Evolutionary conservation across 2,797 vertebrate genomes (phyloP).

Genomic region (Malacoraja senta): DNA sequence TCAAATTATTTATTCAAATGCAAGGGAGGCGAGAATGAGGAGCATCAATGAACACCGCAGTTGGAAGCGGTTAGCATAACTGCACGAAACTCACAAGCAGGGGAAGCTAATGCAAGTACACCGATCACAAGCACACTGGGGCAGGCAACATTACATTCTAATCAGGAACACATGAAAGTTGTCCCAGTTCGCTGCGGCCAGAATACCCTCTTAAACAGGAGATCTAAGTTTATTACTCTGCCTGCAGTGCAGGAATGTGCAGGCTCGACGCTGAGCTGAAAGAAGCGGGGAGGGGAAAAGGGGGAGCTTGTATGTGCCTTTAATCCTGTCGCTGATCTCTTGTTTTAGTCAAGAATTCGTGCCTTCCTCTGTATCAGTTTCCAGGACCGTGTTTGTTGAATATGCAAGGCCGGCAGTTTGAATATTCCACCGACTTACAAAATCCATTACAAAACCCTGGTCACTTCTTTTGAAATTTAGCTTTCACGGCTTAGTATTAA

Average conservation of each 20-base stretch:
- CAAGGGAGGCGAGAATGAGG: neutral
- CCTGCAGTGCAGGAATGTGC: neutral
- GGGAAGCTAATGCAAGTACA: neutral
- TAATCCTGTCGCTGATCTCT: conserved; percentile 4
- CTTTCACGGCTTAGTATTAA: neutral
- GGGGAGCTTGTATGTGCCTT: neutral
- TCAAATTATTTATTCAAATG: conserved; percentile 9
- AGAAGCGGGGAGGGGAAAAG: neutral
- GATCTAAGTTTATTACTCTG: conserved; percentile 1
- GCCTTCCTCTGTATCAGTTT: neutral
- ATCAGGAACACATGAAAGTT: neutral
- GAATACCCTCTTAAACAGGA: neutral
- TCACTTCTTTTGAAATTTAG: neutral
- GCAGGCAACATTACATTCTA: neutral
- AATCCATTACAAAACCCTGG: neutral
- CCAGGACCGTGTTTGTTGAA: neutral
- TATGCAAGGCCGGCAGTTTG: neutral
- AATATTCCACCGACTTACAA: neutral
- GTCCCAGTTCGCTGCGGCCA: neutral
- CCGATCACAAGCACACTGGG: neutral
- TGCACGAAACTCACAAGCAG: neutral
- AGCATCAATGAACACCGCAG: neutral
- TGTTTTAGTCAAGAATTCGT: neutral
- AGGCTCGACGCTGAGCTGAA: neutral
- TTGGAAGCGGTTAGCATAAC: neutral